Conservation (phyloP, 2,888 invertebrate species). For the Scaptomyza cyrtandrae region DNA sequence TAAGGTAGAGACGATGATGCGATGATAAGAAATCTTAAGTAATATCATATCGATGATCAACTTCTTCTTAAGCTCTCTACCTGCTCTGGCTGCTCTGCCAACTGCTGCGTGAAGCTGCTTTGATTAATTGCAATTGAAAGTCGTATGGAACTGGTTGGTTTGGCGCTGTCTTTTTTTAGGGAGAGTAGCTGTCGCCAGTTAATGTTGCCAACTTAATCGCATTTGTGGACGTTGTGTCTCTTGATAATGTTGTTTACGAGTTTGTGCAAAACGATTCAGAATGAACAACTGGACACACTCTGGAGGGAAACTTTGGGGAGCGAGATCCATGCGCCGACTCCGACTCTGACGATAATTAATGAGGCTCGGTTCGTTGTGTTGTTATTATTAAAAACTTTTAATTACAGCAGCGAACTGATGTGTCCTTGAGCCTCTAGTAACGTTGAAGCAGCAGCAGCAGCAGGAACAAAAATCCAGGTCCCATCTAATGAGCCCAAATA, state of each 20-base stretch:
- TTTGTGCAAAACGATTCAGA: slow-evolving; percentile 73
- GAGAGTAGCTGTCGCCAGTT: slow-evolving; percentile 67
- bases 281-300: slow-evolving; percentile 7
- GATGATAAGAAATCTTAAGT: slow-evolving; percentile 47
- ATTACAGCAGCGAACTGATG: slow-evolving; percentile 47
- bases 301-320: neutral
- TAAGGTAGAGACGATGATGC: slow-evolving; percentile 22
- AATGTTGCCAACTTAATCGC: slow-evolving; percentile 78
- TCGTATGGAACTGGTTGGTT: slow-evolving; percentile 36
- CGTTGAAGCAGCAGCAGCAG: neutral
- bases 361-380: slow-evolving; percentile 38
- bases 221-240: slow-evolving; percentile 50
- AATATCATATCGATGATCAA: slow-evolving; percentile 43
- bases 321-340: neutral
- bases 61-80: slow-evolving; percentile 20
- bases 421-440: slow-evolving; percentile 55
- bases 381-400: slow-evolving; percentile 73
- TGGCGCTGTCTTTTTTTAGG: slow-evolving; percentile 12
- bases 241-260: slow-evolving; percentile 76
- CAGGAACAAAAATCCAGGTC: slow-evolving; percentile 34
- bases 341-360: slow-evolving; percentile 62
- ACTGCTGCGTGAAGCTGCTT: slow-evolving; percentile 26
- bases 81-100: slow-evolving; percentile 14
- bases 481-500: slow-evolving; percentile 60
- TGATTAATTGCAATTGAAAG: slow-evolving; percentile 67